Evolutionary conservation across 1,140 invertebrate species (phyloP), one percentile per base, ranked within the genome.

Genomic region (Acyrthosiphon pisum): DNA sequence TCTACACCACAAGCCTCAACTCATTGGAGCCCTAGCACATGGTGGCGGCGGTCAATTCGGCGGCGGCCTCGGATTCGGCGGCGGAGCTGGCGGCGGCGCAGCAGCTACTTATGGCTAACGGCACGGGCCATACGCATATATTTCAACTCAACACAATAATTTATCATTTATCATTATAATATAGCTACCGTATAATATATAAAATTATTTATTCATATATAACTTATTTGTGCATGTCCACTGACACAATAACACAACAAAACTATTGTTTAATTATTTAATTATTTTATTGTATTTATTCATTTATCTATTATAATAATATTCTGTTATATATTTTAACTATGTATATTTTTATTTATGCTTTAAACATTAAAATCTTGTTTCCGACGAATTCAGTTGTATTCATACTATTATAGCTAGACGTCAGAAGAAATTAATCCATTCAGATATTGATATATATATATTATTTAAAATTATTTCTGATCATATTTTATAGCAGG

Each of bases 81-180:
- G 48, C 2, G 90, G 93, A 23, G 41, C 30, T 22, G 89, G 93
- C 30, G 41, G 46, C 11, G 86, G 92, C 6, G 83, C 81, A 41
- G 92, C 48, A 53, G 83, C 92, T 11, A n/a, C 26, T 22, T 88
- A 93, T 44, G 90, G 90, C 22, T 91, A 91, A 91, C n/a, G 4
- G 1, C 26, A 76, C 26, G 14, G 7, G 14, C 23, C 44, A 46
- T 18, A 86, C 37, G 14, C 18, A 76, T 46, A n/a, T 68, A 76
- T n/a, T n/a, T 0, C 30, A 76, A 76, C n/a, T 76, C n/a, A 76
- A 26, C 26, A 48, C 9, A 14, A 46, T 46, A n/a, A 20, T 86
- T 44, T 46, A 46, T 30, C 11, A 48, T 46, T 46, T 26, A 41
- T 41, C 41, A 41, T 41, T 41, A 41, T 46, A 86, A 86, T n/a